Percentiles rank a stretch among this genome's conserved stretches.
These are phyloP conservation scores for Idaea biselata DNA, from an alignment of 2,888 invertebrate species.

Conservation along the genomic window DNA sequence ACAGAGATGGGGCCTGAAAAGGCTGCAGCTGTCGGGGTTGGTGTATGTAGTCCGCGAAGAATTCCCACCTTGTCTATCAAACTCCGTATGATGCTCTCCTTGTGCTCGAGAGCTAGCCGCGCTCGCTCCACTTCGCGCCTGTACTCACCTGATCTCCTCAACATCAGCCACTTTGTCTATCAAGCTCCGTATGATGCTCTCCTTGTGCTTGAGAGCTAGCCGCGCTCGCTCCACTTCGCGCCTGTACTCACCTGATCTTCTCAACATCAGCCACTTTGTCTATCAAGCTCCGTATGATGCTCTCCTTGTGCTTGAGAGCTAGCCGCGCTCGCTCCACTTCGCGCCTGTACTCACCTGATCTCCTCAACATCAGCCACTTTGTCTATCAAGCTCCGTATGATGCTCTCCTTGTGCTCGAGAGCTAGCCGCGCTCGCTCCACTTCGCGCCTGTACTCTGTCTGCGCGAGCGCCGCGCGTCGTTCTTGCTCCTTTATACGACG, in stretches of 20 bases:
- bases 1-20: no score
- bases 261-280: conserved; percentile 18
- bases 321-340: conserved; percentile 61
- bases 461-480: conserved; percentile 56
- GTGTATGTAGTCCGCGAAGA: no score
- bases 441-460: conserved; percentile 60
- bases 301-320: conserved; percentile 52
- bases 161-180: neutral
- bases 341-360: conserved; percentile 47
- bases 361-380: conserved; percentile 73
- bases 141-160: conserved; percentile 46
- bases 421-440: conserved; percentile 59
- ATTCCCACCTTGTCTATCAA: no score
- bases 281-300: conserved; percentile 37
- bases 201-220: no score
- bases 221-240: no score
- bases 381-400: conserved; percentile 69
- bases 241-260: conserved; percentile 46
- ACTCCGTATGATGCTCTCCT: no score
- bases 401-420: conserved; percentile 65
- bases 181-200: no score
- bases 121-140: no score
- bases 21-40: no score
- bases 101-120: no score
- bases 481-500: conserved; percentile 72